Percentiles rank a stretch among this genome's conserved stretches.
Conservation (phyloP, 2,888 invertebrate species). For the Crematogaster levior region DNA sequence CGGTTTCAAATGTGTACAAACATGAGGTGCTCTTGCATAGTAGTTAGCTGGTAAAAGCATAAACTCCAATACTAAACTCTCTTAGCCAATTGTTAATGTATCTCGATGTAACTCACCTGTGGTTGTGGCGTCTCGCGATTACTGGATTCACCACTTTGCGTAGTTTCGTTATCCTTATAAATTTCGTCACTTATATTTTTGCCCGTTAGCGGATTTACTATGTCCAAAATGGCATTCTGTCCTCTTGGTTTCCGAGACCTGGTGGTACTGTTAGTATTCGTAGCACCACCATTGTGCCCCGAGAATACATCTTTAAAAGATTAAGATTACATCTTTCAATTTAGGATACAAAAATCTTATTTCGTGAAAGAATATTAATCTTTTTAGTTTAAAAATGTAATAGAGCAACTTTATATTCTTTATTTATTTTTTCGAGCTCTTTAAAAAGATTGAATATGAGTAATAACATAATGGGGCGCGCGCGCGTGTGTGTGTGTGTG, state of each 20-base stretch:
- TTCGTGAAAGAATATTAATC: not conserved
- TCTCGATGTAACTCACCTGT: slow-evolving; percentile 77
- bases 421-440: no score
- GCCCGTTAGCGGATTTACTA: slow-evolving; percentile 87
- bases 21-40: not conserved
- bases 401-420: no score
- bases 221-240: slow-evolving; percentile 83
- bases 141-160: slow-evolving; percentile 86
- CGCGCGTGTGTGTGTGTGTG: no score
- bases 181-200: slow-evolving; percentile 87
- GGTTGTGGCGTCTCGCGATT: slow-evolving; percentile 87
- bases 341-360: not conserved
- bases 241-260: slow-evolving; percentile 70
- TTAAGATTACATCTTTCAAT: not conserved
- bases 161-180: slow-evolving; percentile 86
- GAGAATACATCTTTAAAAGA: slow-evolving; percentile 78
- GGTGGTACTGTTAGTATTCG: slow-evolving; percentile 73
- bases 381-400: not conserved
- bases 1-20: not conserved
- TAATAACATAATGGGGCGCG: no score
- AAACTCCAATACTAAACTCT: slow-evolving; percentile 40
- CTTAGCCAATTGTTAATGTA: slow-evolving; percentile 68
- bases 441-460: no score
- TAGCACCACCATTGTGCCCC: slow-evolving; percentile 79
- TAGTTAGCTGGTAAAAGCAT: not conserved